phyloP scores from a whole-genome alignment of 2,113 vertebrate genomes.

The Brienomyrus longianalis region DNA sequence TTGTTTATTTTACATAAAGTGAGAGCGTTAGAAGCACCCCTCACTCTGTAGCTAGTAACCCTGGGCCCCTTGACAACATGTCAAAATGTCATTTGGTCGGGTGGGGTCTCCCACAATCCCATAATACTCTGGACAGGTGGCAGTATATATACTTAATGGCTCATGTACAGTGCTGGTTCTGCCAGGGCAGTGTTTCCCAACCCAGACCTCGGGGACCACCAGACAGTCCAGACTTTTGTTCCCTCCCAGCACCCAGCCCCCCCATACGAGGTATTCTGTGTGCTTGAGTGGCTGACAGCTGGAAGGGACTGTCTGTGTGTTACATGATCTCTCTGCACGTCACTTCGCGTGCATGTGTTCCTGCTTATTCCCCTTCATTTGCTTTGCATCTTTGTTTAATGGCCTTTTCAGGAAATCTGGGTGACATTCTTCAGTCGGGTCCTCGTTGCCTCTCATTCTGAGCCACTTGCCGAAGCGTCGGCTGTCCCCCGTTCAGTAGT shows the following conservation, averaged over 20 bases:
- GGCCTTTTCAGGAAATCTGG: background rate
- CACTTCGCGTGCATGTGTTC: background rate
- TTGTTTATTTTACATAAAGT: conserved; percentile 11
- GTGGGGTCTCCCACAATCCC: background rate
- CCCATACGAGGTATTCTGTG: background rate
- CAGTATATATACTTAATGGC: background rate
- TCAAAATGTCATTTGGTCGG: background rate
- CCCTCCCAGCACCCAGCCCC: background rate
- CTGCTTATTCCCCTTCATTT: background rate
- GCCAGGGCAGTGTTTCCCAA: background rate
- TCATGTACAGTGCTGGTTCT: background rate
- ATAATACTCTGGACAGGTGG: background rate
- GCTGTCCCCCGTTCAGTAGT: background rate
- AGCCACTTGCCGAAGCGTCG: background rate
- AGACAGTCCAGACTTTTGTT: background rate
- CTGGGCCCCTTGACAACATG: background rate
- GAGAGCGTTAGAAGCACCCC: background rate
- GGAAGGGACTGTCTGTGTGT: background rate
- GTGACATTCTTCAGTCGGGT: background rate
- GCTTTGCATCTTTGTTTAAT: background rate
- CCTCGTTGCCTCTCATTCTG: background rate
- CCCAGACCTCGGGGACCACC: background rate
- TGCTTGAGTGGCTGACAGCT: background rate
- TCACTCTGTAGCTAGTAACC: background rate
- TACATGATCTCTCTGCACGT: background rate